A percentile compares a stretch with the other conserved stretches of the same genome.
These are phyloP conservation scores for Carposina sasakii DNA, from an alignment of 1,140 invertebrate species.

Conservation along the genomic window DNA sequence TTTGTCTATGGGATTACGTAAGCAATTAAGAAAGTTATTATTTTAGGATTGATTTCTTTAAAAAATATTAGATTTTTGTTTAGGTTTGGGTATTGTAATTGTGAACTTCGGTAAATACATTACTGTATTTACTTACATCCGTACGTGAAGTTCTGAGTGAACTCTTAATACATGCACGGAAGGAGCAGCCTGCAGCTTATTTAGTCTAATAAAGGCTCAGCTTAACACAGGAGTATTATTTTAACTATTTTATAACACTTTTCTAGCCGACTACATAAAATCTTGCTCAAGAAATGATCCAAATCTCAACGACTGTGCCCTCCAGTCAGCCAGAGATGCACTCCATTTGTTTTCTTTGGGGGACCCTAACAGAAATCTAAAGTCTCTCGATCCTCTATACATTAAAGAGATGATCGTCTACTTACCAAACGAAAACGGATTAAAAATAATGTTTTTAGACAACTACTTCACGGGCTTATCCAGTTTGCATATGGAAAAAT, in stretches of 20 bases:
- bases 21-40: too few species aligned
- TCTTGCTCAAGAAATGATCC: constrained; percentile 43
- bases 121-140: too few species aligned
- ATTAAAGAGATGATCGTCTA: constrained; percentile 35
- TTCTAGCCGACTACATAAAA: constrained; percentile 38
- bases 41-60: too few species aligned
- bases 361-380: constrained; percentile 28
- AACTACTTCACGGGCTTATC: constrained; percentile 39
- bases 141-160: too few species aligned
- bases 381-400: constrained; percentile 34
- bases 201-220: too few species aligned
- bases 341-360: constrained; percentile 34
- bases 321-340: constrained; percentile 34
- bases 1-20: constrained; percentile 21
- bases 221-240: too few species aligned
- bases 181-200: too few species aligned
- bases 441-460: constrained; percentile 37
- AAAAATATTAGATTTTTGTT: too few species aligned
- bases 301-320: constrained; percentile 37
- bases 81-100: too few species aligned
- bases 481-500: constrained; percentile 21
- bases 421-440: constrained; percentile 37
- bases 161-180: too few species aligned
- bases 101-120: too few species aligned
- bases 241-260: constrained; percentile 7